Evolutionary conservation across 2,113 vertebrate genomes (phyloP).

Genomic region (Semnornis frantzii): DNA sequence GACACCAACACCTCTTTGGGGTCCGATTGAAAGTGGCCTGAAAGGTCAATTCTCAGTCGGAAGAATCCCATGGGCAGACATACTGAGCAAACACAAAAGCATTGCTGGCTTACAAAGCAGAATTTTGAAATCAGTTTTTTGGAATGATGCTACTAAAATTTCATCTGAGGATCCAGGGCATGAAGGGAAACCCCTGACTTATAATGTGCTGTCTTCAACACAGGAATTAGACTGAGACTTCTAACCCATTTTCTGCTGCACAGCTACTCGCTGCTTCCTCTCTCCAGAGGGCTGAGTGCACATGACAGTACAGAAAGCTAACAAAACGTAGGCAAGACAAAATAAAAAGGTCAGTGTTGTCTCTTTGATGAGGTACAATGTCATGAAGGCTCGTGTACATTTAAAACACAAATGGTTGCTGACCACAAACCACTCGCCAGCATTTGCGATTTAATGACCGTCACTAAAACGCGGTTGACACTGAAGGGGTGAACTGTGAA

Average conservation of each 20-base stretch:
- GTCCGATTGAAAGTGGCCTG: background rate
- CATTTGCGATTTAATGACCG: background rate
- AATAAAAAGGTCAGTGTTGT: slow-evolving; percentile 14
- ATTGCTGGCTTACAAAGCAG: background rate
- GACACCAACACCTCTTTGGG: background rate
- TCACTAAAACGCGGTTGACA: background rate
- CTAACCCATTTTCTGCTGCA: background rate
- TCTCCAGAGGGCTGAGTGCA: background rate
- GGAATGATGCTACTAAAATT: background rate
- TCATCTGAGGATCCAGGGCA: background rate
- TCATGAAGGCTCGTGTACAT: background rate
- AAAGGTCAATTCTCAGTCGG: background rate
- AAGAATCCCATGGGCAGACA: background rate
- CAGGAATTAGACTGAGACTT: background rate
- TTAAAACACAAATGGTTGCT: slow-evolving; percentile 11
- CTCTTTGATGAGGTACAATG: background rate
- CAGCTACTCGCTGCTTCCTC: background rate
- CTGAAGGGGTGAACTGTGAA: background rate
- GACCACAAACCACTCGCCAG: slow-evolving; percentile 6
- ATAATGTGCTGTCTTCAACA: background rate
- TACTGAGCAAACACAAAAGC: background rate
- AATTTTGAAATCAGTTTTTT: background rate
- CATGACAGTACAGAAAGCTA: background rate
- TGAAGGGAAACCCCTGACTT: background rate
- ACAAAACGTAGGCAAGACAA: background rate